Evolutionary conservation across 2,888 invertebrate genomes (phyloP).

Genomic region (Tillus elongatus): DNA sequence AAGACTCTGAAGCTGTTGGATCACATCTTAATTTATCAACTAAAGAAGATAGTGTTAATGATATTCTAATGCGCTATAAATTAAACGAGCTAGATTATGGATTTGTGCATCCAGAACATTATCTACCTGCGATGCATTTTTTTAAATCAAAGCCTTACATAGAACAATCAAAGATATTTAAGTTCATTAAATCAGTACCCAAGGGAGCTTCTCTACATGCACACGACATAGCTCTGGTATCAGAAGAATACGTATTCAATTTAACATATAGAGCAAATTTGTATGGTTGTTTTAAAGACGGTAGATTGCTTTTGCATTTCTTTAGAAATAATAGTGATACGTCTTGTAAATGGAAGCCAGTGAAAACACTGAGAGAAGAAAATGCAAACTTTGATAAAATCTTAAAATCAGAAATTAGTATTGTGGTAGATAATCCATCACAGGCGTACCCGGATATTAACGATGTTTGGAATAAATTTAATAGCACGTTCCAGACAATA

Average conservation of each 20-base stretch:
- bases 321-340: conserved; percentile 17
- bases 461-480: conserved; percentile 46
- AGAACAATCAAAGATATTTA: conserved; percentile 53
- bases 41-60: background rate
- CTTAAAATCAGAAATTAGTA: conserved; percentile 38
- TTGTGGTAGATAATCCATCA: conserved; percentile 27
- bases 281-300: conserved; percentile 35
- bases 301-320: conserved; percentile 30
- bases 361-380: conserved; percentile 9
- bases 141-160: conserved; percentile 53
- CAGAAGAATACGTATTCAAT: conserved; percentile 51
- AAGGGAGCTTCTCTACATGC: conserved; percentile 63
- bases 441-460: conserved; percentile 34
- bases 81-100: conserved; percentile 29
- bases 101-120: conserved; percentile 34
- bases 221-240: conserved; percentile 56
- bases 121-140: conserved; percentile 57
- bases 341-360: conserved; percentile 17
- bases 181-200: conserved; percentile 58
- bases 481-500: conserved; percentile 41
- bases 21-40: background rate
- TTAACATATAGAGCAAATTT: conserved; percentile 54
- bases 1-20: background rate
- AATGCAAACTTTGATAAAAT: conserved; percentile 43
- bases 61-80: conserved; percentile 30